Base-by-base conservation (phyloP, 2,797 vertebrate genomes). In the Cossypha heuglini region DNA sequence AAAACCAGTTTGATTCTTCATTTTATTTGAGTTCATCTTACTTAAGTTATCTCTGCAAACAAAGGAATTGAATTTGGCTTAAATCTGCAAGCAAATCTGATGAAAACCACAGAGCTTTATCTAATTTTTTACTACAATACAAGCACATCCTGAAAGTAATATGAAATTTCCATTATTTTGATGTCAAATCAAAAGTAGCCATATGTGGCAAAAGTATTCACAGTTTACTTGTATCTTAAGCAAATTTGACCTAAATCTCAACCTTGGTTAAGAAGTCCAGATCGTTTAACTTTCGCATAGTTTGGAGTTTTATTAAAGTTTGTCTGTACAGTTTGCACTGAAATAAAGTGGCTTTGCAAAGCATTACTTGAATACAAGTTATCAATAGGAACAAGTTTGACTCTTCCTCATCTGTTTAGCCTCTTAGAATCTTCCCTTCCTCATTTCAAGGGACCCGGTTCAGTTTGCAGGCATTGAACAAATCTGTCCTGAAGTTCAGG, bases 151-250 rank as follows among this genome's bases (percentile, higher is more conserved):
- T 85, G 74, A 73, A 93, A 86, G 55, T 26, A 66, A 51, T 16
- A 9, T 58, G 51, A 90, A 61, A 93, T 91, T 55, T 73, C 31
- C 71, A 89, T 92, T 75, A 89, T 89, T 91, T 89, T 79, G 25
- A 63, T 80, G 61, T 90, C 26, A 86, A 79, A 86, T 71, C 55
- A 71, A 33, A 95, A 66, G 54, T n/a, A 88, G 66, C 10, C 49
- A 75, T 18, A 80, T 69, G 28, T 43, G 46, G 42, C 13, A 61
- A 35, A 92, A 78, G 4, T 57, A 38, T 58, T 78, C 42, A 80
- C 33, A 80, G 25, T 75, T 78, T 54, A 77, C 63, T 49, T 46
- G 5, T 64, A 40, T 72, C 84, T 66, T 64, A 61, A 84, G 55
- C 6, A 68, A 86, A 77, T 33, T 16, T 81, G 29, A 84, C 58